Evolutionary conservation across 2,113 vertebrate species (phyloP), one percentile per base, ranked within the genome.

Genomic region (Polypterus bichir): DNA sequence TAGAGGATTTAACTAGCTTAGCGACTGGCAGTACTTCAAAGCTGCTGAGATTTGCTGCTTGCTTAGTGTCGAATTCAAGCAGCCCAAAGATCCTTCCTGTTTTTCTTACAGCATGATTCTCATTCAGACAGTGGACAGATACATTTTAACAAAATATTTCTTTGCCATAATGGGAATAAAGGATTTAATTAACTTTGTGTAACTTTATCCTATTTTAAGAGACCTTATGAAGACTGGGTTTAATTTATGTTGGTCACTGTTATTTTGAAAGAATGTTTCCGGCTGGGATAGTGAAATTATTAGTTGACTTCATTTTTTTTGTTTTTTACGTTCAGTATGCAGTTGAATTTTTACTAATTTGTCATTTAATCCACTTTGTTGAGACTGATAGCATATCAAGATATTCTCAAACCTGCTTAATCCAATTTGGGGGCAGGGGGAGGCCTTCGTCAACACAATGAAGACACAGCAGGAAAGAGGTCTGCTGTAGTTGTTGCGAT

Each of bases 181-280:
- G 7, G 9, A 67, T 72, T 74, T 74, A 78, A 79, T 83, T 78
- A 77, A 74, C 65, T 61, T 54, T 70, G 73, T 73, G 70, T 75
- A 80, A 77, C 70, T 62, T 72, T 64, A 64, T 65, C 65, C 67
- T 51, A 51, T 54, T 70, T 70, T n/a, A 5, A 62, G 48, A 54
- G 53, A 55, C 46, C 11, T 46, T n/a, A 49, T 60, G 46, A 66
- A 65, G 73, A 61, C 77, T 79, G 68, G 80, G 79, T 74, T 78
- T 79, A 73, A 79, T 81, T 80, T 73, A 75, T 67, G 71, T 71
- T 72, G 69, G 71, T 78, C 64, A 72, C 58, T 67, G 69, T 9
- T 59, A 49, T 65, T 69, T 60, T 69, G 67, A 63, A 46, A 44
- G 66, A 44, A 65, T 62, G 54, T 59, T 53, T 59, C 47, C 47